Percentiles rank a stretch among this genome's conserved stretches.
Conservation (phyloP, 2,113 vertebrate species). For the Rhinopithecus roxellana region DNA sequence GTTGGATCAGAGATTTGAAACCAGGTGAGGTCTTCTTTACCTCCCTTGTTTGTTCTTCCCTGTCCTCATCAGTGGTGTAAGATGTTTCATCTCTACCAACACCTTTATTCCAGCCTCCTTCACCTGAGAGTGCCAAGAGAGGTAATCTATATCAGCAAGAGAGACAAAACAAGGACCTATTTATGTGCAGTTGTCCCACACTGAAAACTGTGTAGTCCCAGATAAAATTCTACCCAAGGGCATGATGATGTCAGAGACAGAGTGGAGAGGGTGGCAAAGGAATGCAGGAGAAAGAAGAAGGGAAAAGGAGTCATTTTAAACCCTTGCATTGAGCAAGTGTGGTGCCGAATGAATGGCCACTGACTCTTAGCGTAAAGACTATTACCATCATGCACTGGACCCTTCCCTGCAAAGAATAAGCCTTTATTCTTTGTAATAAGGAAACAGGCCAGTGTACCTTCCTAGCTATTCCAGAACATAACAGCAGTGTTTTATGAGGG, state of each 20-base stretch:
- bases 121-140: too few relatives aligned
- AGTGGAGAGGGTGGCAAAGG: neutral
- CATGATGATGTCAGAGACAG: accelerated
- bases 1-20: neutral
- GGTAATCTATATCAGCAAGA: neutral
- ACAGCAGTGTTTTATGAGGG: neutral
- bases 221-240: neutral
- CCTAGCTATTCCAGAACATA: neutral
- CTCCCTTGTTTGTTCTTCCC: neutral
- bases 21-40: neutral
- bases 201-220: neutral
- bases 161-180: neutral
- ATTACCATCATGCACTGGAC: neutral
- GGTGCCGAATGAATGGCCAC: neutral
- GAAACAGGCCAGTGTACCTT: neutral
- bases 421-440: neutral
- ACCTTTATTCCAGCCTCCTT: neutral
- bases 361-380: neutral
- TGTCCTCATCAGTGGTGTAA: neutral
- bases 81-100: neutral
- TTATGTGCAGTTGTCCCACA: too few relatives aligned
- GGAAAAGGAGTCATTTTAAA: neutral
- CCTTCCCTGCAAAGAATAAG: neutral
- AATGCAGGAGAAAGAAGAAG: neutral
- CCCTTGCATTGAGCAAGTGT: neutral